Base-by-base conservation (phyloP, 2,888 invertebrate species). In the Thecophora atra region DNA sequence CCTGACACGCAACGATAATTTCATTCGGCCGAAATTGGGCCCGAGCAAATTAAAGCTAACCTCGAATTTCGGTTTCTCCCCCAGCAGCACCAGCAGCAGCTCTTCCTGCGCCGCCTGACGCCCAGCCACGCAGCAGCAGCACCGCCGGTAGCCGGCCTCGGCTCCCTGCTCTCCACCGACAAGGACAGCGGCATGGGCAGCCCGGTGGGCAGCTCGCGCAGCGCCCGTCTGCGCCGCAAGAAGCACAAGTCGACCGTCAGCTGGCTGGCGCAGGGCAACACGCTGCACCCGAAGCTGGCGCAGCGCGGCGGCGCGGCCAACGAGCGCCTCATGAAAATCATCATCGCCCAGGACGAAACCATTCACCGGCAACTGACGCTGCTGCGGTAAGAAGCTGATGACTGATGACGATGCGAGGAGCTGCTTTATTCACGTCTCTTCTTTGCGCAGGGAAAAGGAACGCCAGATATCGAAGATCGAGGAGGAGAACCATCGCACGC, bases 401-500 rank as follows among this genome's bases (percentile, higher is more conserved):
- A n/a, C n/a, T n/a, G n/a, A n/a, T n/a, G n/a, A n/a, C n/a, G n/a
- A n/a, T n/a, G n/a, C n/a, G n/a, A n/a, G n/a, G n/a, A n/a, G n/a
- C n/a, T n/a, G n/a, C n/a, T n/a, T n/a, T n/a, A n/a, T n/a, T n/a
- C n/a, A n/a, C n/a, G n/a, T n/a, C n/a, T n/a, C n/a, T n/a, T n/a
- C n/a, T n/a, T n/a, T n/a, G n/a, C 47, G 68, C 87, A 91, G 91
- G 79, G 91, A 93, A 80, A 91, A 92, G 82, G 94, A 95, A 83
- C 90, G 91, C 80, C 90, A 94, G 80, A 95, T 95, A 78, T 92
- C 92, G 76, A 90, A 90, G 80, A 89, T 93, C 78, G 94, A 94
- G 87, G 92, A 93, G 81, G 92, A 93, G 81, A 91, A 93, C 37
- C 94, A 94, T 85, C 90, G 91, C 76, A 90, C 89, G 60, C 88